Evolutionary conservation across 2,113 vertebrate species (phyloP), one percentile per base, ranked within the genome.

Genomic region (Chaenocephalus aceratus): DNA sequence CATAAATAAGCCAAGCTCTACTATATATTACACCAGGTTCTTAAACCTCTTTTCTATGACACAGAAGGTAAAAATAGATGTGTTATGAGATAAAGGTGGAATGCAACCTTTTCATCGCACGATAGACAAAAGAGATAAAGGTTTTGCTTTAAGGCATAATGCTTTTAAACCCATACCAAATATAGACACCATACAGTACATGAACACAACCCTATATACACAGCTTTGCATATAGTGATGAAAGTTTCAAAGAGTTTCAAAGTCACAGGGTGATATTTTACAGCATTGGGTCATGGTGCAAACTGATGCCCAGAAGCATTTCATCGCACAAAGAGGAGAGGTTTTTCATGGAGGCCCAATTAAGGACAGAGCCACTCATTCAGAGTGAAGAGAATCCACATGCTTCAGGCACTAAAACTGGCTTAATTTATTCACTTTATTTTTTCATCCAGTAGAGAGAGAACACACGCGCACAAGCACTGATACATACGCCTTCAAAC

Each of bases 321-420:
- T 74, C 63, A 45, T 46, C 44, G 11, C 51, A 82, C 79, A 76
- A 67, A 13, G n/a, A 79, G 76, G 53, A 13, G 2, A 75, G 60
- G 60, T 79, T 88, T 90, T 89, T 88, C 87, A 88, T 26, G 59
- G 82, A 85, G 68, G 79, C 78, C 88, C 79, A 90, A 93, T 90
- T 92, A 89, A 72, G 53, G 75, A 48, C 58, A 68, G 75, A 78
- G 71, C 56, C 41, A 82, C 75, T 89, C 84, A 74, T 75, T 89
- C 72, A 77, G 74, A 75, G 56, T 79, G 61, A 72, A 74, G 56
- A 79, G 53, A 77, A 86, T 88, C 73, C 54, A 72, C 71, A 48
- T 68, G 83, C 92, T 85, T 34, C 59, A 82, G 89, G 89, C 76
- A 18, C 21, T 52, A n/a, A 76, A 70, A 63, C 65, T 56, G 58